phyloP scores from a whole-genome alignment of 2,113 vertebrate species.

The Gavialis gangeticus region DNA sequence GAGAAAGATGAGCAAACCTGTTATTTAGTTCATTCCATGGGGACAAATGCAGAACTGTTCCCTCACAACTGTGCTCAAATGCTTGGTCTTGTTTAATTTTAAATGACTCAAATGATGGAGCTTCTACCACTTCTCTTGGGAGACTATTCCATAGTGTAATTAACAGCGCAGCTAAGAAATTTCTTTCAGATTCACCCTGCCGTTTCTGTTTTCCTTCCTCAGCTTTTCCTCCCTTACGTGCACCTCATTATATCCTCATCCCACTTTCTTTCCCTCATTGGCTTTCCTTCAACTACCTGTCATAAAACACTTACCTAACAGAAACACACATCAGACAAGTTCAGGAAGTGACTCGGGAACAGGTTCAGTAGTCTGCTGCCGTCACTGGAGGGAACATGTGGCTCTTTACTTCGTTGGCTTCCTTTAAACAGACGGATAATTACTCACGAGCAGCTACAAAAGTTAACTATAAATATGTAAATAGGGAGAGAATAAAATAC shows the following conservation, averaged over 20 bases:
- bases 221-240: not conserved
- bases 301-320: not conserved
- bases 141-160: not conserved
- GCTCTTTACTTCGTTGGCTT: slow-evolving; percentile 36
- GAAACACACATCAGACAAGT: not conserved
- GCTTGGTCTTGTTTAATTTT: not conserved
- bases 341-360: not conserved
- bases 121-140: not conserved
- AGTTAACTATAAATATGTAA: slow-evolving; percentile 76
- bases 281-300: not conserved
- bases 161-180: not conserved
- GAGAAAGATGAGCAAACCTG: not conserved
- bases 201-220: not conserved
- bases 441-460: slow-evolving; percentile 46
- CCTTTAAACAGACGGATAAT: slow-evolving; percentile 63
- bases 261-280: not conserved
- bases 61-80: not conserved
- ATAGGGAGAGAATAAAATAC: slow-evolving; percentile 63
- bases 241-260: not conserved
- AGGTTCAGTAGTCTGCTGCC: not conserved
- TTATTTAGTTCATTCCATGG: not conserved
- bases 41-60: not conserved
- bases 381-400: not conserved
- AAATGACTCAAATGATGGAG: not conserved
- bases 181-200: not conserved